These are phyloP conservation scores for Griposia aprilina DNA, from an alignment of 2,888 invertebrate species.

Conservation along the genomic window DNA sequence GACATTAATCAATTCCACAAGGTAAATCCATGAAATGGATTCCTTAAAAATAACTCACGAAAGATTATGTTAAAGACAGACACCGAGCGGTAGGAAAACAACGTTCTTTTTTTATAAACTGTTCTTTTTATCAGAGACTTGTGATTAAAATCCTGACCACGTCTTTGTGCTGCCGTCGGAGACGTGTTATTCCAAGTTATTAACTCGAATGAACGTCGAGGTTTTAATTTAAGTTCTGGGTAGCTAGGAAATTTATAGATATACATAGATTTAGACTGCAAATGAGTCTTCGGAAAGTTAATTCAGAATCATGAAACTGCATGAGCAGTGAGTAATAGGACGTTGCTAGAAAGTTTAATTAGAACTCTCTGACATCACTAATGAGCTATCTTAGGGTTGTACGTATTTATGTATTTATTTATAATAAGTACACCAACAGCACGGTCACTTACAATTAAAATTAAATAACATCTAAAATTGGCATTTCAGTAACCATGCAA, in stretches of 20 bases:
- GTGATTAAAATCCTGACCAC: conserved; percentile 70
- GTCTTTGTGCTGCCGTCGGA: conserved; percentile 64
- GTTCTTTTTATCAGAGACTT: conserved; percentile 36
- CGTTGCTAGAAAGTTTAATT: conserved; percentile 58
- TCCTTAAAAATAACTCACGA: conserved; percentile 43
- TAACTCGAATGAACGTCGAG: conserved; percentile 65
- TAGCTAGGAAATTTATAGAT: conserved; percentile 53
- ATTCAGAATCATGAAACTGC: conserved; percentile 51
- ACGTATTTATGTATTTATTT: neutral
- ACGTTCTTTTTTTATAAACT: conserved; percentile 36
- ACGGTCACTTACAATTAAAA: too few relatives aligned
- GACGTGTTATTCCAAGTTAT: conserved; percentile 71
- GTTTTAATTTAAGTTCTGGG: conserved; percentile 68
- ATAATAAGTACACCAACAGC: too few relatives aligned
- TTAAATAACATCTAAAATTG: too few relatives aligned
- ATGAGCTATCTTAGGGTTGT: conserved; percentile 48
- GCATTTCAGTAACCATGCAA: too few relatives aligned
- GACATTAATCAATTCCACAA: neutral
- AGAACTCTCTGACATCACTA: conserved; percentile 47
- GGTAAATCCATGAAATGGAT: neutral
- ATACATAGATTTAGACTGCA: conserved; percentile 50
- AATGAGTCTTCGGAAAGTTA: conserved; percentile 58
- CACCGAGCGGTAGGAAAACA: conserved; percentile 31
- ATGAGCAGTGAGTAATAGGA: conserved; percentile 45
- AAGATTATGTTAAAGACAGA: conserved; percentile 39